phyloP scores from a whole-genome alignment of 1,140 invertebrate species.

The Meloidogyne hapla region DNA sequence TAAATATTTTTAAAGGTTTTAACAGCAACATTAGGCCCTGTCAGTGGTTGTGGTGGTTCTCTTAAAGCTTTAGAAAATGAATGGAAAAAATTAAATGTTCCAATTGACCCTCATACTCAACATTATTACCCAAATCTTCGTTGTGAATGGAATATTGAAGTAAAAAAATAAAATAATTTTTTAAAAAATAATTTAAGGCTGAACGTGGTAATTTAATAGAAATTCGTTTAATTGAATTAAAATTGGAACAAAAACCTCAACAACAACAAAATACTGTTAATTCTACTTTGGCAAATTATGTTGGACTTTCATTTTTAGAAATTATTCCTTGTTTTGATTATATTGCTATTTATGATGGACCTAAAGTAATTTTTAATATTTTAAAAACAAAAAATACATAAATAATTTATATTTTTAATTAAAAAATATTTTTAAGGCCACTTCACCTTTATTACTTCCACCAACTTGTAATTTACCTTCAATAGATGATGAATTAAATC shows the following conservation, averaged over 20 bases:
- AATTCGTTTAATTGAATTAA: conserved; percentile 39
- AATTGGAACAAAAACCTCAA: conserved; percentile 41
- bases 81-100: conserved; percentile 47
- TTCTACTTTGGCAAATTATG: neutral
- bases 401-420: neutral
- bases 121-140: conserved; percentile 48
- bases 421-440: conserved; percentile 6
- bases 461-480: conserved; percentile 38
- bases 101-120: conserved; percentile 31
- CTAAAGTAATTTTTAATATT: no score
- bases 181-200: neutral
- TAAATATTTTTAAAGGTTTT: neutral
- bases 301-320: neutral
- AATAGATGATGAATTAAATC: conserved; percentile 27
- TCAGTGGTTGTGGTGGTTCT: conserved; percentile 55
- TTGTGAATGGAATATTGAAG: conserved; percentile 54
- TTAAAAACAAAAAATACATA: no score
- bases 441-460: conserved; percentile 50
- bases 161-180: neutral
- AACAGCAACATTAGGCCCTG: conserved; percentile 42
- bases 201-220: conserved; percentile 40
- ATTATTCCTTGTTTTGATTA: conserved; percentile 46
- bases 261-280: conserved; percentile 1
- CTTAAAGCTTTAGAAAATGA: conserved; percentile 44
- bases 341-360: conserved; percentile 60